These are phyloP conservation scores for Batillaria attramentaria DNA, from an alignment of 1,140 invertebrate species.

Conservation along the genomic window DNA sequence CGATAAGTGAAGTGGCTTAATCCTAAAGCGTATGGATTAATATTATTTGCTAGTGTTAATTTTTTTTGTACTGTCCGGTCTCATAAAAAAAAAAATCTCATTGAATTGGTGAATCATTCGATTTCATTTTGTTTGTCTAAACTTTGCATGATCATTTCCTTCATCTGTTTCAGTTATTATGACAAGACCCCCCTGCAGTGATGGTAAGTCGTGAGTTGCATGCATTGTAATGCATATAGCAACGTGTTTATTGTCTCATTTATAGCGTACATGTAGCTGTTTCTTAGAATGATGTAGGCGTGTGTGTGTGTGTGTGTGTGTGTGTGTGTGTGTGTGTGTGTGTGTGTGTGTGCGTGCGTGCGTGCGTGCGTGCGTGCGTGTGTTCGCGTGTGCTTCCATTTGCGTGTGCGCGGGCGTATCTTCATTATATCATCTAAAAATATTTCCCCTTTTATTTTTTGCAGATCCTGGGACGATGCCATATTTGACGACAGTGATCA, in stretches of 20 bases:
- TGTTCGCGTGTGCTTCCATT: background rate
- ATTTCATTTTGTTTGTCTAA: too few relatives aligned
- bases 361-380: background rate
- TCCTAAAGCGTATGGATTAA: too few relatives aligned
- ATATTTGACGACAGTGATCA: slow-evolving; percentile 59
- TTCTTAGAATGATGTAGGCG: background rate
- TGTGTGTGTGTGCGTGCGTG: background rate
- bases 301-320: slow-evolving; percentile 21
- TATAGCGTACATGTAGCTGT: slow-evolving; percentile 17
- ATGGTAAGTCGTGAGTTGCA: slow-evolving; percentile 11
- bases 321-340: background rate
- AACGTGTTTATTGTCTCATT: background rate
- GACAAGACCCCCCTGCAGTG: slow-evolving; percentile 6
- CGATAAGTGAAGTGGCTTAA: too few relatives aligned
- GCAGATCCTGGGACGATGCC: slow-evolving; percentile 53
- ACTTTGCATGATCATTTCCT: too few relatives aligned
- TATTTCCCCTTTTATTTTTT: slow-evolving; percentile 13
- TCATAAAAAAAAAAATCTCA: too few relatives aligned
- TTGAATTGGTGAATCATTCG: too few relatives aligned
- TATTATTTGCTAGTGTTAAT: too few relatives aligned
- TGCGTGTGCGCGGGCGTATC: background rate
- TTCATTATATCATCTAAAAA: slow-evolving; percentile 9
- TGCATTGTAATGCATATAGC: too few relatives aligned
- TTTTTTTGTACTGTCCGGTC: too few relatives aligned
- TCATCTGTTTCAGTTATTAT: slow-evolving; percentile 8